A percentile compares a stretch with the other conserved stretches of the same genome.
Conservation (phyloP, 2,888 invertebrate genomes). For the Torymus texanus region DNA sequence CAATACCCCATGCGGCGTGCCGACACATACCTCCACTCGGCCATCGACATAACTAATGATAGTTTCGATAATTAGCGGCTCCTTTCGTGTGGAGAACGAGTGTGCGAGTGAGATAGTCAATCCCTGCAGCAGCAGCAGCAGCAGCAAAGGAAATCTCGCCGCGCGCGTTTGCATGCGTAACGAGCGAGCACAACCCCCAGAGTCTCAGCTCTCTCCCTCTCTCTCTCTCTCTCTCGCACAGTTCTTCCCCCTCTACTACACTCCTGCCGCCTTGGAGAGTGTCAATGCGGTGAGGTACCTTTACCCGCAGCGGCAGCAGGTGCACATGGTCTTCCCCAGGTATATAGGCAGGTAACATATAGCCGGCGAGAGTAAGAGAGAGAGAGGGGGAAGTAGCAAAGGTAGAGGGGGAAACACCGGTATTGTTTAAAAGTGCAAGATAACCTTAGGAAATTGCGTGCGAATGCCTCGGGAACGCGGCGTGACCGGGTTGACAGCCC, state of each 20-base stretch:
- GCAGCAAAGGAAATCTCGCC: conserved; percentile 45
- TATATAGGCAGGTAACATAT: too few species aligned
- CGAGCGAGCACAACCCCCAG: neutral
- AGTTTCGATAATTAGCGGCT: conserved; percentile 72
- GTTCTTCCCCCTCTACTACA: neutral
- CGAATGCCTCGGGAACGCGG: conserved; percentile 59
- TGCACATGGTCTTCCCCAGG: conserved; percentile 37
- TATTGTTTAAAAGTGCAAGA: conserved; percentile 65
- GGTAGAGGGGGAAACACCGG: neutral
- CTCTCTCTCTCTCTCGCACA: neutral
- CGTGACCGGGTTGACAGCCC: conserved; percentile 66
- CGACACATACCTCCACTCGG: neutral
- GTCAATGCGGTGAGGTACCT: conserved; percentile 57
- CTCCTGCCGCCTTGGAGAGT: conserved; percentile 39
- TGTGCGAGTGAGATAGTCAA: too few species aligned
- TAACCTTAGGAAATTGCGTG: conserved; percentile 65
- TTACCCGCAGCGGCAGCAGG: conserved; percentile 51
- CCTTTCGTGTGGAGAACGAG: conserved; percentile 57
- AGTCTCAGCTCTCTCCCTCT: neutral
- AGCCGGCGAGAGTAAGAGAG: too few species aligned
- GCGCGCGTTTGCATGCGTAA: conserved; percentile 38
- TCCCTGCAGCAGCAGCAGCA: conserved; percentile 30
- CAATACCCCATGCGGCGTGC: neutral
- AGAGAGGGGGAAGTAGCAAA: too few species aligned
- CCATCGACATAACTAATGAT: conserved; percentile 68